phyloP scores from a whole-genome alignment of 2,888 invertebrate genomes.

The Leuctra nigra region DNA sequence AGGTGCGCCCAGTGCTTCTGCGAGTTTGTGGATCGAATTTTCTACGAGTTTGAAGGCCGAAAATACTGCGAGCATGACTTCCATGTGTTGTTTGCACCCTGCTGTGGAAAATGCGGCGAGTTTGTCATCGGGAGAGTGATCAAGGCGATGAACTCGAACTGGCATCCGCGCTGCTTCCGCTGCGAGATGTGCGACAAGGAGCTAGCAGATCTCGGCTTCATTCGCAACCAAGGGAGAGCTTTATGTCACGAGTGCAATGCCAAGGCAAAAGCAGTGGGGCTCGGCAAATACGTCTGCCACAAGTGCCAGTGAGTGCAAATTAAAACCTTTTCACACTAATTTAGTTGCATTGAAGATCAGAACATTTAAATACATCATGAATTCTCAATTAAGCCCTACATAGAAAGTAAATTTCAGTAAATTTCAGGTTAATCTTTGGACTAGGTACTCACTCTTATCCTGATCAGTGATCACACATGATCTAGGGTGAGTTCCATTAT shows the following conservation, averaged over 20 bases:
- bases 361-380: too few species aligned
- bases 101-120: slow-evolving; percentile 76
- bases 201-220: slow-evolving; percentile 95
- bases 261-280: slow-evolving; percentile 87
- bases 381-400: too few species aligned
- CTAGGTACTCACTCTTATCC: too few species aligned
- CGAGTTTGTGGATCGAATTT: slow-evolving; percentile 93
- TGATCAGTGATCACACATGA: too few species aligned
- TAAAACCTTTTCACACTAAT: too few species aligned
- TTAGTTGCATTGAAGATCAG: too few species aligned
- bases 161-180: slow-evolving; percentile 98
- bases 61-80: slow-evolving; percentile 99
- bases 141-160: slow-evolving; percentile 98
- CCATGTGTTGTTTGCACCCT: slow-evolving; percentile 92
- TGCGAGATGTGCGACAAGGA: slow-evolving; percentile 90
- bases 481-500: too few species aligned
- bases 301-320: slow-evolving; percentile 95
- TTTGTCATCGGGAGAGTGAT: slow-evolving; percentile 99
- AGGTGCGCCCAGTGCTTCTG: slow-evolving; percentile 99
- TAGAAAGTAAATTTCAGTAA: too few species aligned
- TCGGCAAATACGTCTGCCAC: slow-evolving; percentile 95
- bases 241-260: slow-evolving; percentile 97
- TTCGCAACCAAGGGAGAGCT: slow-evolving; percentile 79
- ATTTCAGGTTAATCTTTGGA: too few species aligned
- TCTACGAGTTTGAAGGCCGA: slow-evolving; percentile 97